Evolutionary conservation across 2,113 vertebrate species (phyloP), one percentile per base, ranked within the genome.

Genomic region (Rhynchomys soricoides): DNA sequence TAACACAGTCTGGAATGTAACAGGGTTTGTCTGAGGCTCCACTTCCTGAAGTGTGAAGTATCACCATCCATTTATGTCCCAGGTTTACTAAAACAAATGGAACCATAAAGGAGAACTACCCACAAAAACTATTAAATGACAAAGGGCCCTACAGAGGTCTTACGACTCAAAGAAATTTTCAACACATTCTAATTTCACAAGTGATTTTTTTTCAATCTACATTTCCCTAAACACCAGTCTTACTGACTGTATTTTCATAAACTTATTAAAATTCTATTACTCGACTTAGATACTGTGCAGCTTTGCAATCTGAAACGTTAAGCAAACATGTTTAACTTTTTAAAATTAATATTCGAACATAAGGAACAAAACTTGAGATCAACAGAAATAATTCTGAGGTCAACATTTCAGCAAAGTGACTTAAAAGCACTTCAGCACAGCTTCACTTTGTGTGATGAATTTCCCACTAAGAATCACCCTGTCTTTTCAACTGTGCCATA

Each of bases 281-380:
- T 96, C 55, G 95, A 85, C 10, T 87, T 90, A 55, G 17, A 68
- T 7, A 64, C 19, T 9, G 1, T 43, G 17, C 64, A 95, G 34
- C 50, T 89, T 78, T 79, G 75, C 29, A 70, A 96, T 21, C 57
- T 94, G 87, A 97, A 94, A 95, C 40, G 79, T 92, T 85, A 89
- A 93, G 66, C 48, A 29, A 15, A 95, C 92, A 95, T 31, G 4
- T 66, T 95, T 94, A 91, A 74, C 59, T 89, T 91, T 50, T 83
- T 73, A 77, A 93, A 97, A 93, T 64, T 22, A 93, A 86, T 52
- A 86, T 40, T 91, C n/a, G 48, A 93, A 87, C 48, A 70, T 91
- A 90, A 40, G 37, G n/a, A 45, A 70, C 95, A 73, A 48, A 91
- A 40, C 52, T 59, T 57, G 95, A 90, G 22, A 66, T 45, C 21